Evolutionary conservation across 1,140 invertebrate genomes (phyloP), one percentile per base, ranked within the genome.

Genomic region (Drosophila tani): DNA sequence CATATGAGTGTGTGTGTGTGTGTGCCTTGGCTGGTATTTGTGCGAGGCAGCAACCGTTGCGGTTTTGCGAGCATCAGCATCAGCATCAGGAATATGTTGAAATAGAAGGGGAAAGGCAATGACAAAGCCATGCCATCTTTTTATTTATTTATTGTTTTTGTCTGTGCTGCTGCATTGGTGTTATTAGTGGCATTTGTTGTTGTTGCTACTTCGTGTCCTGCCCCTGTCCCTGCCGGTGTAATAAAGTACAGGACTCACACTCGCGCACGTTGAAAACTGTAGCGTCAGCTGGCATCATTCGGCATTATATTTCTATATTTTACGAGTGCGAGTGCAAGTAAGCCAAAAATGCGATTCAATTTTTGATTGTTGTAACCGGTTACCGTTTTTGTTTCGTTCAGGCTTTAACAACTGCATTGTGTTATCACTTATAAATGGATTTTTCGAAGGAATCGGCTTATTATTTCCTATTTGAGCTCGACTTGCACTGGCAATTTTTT

Each of bases 111-210:
- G 80, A 83, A 77, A 78, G 80, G 84, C 81, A 83, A 75, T 79
- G 75, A 79, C 81, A 83, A 83, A 79, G 70, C 81, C 66, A 83
- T 68, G 81, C 84, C 84, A 87, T 87, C 84, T 87, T 88, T 87
- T 87, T 87, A 88, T 87, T 87, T 87, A 88, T 87, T 87, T 88
- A 87, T 87, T 88, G 84, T 87, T 87, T 87, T 87, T 87, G 83
- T 87, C 83, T 87, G 83, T 83, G 84, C 75, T 88, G 80, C 83
- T 81, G 84, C 84, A 87, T 87, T 87, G 84, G 77, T 87, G 83
- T 83, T 87, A 83, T 87, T 87, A 87, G 83, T 87, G 77, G 84
- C 49, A 53, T 65, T 75, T 66, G 78, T 62, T 68, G 55, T 79
- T 75, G 35, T 60, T 62, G 21, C 40, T 21, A 41, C 29, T 57